phyloP scores from a whole-genome alignment of 2,888 invertebrate genomes.

The Thysanoteuthis rhombus region DNA sequence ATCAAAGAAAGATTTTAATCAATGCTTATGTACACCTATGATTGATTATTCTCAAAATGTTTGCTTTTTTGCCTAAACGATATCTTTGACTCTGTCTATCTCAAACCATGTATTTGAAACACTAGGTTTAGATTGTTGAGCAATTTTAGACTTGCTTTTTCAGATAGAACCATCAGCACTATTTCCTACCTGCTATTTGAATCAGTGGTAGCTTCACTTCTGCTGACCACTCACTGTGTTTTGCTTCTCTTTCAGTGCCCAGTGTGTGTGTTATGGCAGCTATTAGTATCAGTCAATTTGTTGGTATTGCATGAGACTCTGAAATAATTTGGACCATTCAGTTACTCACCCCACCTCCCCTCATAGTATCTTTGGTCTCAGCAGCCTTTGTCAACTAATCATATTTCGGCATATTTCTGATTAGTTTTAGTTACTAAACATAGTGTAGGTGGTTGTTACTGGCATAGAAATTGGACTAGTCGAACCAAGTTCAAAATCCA shows the following conservation, averaged over 20 bases:
- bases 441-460: too few species aligned
- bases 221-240: background rate
- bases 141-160: conserved; percentile 29
- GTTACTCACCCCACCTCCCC: background rate
- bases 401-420: too few species aligned
- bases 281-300: background rate
- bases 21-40: background rate
- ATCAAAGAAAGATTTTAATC: background rate
- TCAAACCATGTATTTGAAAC: background rate
- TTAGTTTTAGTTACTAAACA: too few species aligned
- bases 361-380: background rate
- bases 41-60: background rate
- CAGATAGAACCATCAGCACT: conserved; percentile 15
- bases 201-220: background rate
- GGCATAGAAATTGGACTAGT: too few species aligned
- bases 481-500: too few species aligned
- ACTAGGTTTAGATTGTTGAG: background rate
- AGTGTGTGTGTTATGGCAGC: conserved; percentile 18
- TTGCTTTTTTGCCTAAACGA: background rate
- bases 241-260: conserved; percentile 29
- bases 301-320: conserved; percentile 24
- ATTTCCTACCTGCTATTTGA: conserved; percentile 14
- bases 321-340: conserved; percentile 21
- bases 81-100: background rate
- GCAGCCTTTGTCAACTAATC: too few species aligned